A percentile compares a stretch with the other conserved stretches of the same genome.
Conservation (phyloP, 2,888 invertebrate genomes). For the Cyclophora punctaria region DNA sequence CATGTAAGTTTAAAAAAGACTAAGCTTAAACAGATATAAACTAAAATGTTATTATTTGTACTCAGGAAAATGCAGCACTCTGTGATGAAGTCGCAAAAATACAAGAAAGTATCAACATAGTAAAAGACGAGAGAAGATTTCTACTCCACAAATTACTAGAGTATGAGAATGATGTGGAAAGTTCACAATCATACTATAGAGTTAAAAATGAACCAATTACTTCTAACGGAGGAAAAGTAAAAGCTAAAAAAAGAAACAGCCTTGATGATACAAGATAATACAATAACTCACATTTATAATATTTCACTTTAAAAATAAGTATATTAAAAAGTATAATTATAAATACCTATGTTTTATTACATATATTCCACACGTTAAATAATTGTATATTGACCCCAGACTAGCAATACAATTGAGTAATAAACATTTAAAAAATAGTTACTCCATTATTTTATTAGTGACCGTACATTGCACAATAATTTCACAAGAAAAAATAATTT, state of each 20-base stretch:
- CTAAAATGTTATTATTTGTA: slow-evolving; percentile 1
- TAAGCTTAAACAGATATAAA: background rate
- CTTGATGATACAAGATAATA: slow-evolving; percentile 42
- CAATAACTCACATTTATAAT: slow-evolving; percentile 13
- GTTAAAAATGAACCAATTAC: slow-evolving; percentile 29
- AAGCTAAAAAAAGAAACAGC: slow-evolving; percentile 47
- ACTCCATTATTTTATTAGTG: too few species aligned
- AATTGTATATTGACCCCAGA: too few species aligned
- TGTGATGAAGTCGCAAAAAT: slow-evolving; percentile 92
- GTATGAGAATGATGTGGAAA: slow-evolving; percentile 72
- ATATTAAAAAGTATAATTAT: too few species aligned
- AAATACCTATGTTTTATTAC: too few species aligned
- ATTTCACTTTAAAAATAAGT: too few species aligned
- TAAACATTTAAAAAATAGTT: too few species aligned
- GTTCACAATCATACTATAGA: slow-evolving; percentile 29
- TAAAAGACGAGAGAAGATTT: slow-evolving; percentile 89
- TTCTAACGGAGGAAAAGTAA: slow-evolving; percentile 45
- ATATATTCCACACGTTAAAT: too few species aligned
- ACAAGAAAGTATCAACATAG: slow-evolving; percentile 86
- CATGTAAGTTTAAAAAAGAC: too few species aligned
- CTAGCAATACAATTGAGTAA: too few species aligned
- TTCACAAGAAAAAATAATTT: too few species aligned
- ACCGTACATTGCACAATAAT: too few species aligned
- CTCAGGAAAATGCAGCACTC: slow-evolving; percentile 86
- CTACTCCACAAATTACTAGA: slow-evolving; percentile 84